Base-by-base conservation (phyloP, 2,113 vertebrate species). In the Suncus etruscus region DNA sequence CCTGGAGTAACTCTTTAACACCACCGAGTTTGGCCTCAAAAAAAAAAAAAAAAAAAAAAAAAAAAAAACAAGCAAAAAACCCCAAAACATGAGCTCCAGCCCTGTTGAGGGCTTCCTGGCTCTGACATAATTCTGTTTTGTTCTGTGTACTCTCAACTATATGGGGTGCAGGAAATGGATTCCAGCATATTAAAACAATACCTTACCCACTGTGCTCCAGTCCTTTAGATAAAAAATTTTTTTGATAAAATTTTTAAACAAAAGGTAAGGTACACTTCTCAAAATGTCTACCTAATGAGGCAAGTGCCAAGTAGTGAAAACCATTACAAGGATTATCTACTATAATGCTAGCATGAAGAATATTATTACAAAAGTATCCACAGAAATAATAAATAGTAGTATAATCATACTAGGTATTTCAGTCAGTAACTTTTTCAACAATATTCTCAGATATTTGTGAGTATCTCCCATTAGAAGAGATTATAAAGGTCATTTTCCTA, bases 371-470 rank as follows among this genome's bases (percentile, higher is more conserved):
- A 72, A 80, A 84, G 48, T 90, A 84, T 66, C 79, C 86, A 29
- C 58, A 81, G 14, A 95, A 92, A 90, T 88, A 18, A 74, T 86
- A 84, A 91, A 31, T 70, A 86, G 58, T 32, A 84, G 58, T n/a
- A 90, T 50, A 90, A 82, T 58, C 54, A 22, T 61, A 61, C 58
- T 11, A 86, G 50, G 86, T 86, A 92, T 45, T 86, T 86, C 85
- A 87, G 48, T 58, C 32, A 94, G 11, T 58, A 81, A 87, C 74
- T 95, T 66, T 94, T 92, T 66, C 29, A 94, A 91, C 16, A 95
- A 87, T 90, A 50, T 90, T 86, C 47, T 92, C 84, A 77, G 24
- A 39, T 83, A 48, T 51, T 50, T 69, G 39, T 20, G 29, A 91
- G 77, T 32, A 10, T 91, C 22, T 91, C 2, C 78, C 92, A 87